These are phyloP conservation scores for Eonycteris spelaea DNA, from an alignment of 2,113 vertebrate species.

Conservation along the genomic window DNA sequence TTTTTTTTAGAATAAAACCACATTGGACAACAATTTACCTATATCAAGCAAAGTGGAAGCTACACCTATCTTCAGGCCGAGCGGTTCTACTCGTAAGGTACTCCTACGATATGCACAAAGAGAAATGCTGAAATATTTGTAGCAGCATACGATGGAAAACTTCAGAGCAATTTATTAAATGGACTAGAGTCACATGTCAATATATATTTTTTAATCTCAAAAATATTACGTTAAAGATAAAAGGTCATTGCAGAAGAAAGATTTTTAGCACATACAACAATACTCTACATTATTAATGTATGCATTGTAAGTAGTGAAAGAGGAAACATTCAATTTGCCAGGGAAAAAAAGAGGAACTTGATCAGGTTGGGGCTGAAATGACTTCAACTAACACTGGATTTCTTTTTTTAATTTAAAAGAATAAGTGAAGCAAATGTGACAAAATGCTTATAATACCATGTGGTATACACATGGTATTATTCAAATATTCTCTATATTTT, in stretches of 20 bases:
- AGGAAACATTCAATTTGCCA: not conserved
- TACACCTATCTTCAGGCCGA: not conserved
- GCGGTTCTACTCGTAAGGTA: not conserved
- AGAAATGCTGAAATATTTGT: not conserved
- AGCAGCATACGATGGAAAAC: not conserved
- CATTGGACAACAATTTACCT: not conserved
- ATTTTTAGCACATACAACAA: not conserved
- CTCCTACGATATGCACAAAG: not conserved
- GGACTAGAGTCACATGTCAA: not conserved
- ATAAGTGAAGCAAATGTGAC: not conserved
- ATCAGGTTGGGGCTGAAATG: not conserved
- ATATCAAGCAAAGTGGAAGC: not conserved
- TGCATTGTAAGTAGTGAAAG: not conserved
- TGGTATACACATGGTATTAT: not conserved
- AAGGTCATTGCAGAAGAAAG: not conserved
- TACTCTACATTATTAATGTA: not conserved
- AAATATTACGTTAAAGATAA: not conserved
- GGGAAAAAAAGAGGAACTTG: not conserved
- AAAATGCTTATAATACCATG: not conserved
- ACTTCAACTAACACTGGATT: not conserved
- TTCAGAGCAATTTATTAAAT: not conserved
- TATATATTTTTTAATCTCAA: not conserved
- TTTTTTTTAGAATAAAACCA: not conserved
- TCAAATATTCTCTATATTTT: not conserved
- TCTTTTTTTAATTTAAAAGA: not conserved